Percentiles rank a stretch among this genome's conserved stretches.
phyloP scores from a whole-genome alignment of 2,113 vertebrate species.

The Hippocampus abdominalis region DNA sequence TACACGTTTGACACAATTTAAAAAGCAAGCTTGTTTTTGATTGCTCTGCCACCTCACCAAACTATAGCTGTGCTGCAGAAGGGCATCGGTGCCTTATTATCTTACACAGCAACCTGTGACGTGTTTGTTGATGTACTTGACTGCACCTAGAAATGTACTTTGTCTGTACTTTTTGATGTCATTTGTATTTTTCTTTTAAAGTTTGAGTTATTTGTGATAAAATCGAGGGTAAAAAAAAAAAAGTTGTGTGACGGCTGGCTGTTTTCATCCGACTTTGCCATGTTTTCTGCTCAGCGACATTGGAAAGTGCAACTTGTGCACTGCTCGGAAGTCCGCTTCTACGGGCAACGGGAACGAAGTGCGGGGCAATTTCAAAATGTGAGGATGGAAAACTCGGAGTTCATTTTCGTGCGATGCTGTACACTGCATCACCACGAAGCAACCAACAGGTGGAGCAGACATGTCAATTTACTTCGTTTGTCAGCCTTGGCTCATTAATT shows the following conservation, averaged over 20 bases:
- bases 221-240: slow-evolving; percentile 36
- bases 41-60: slow-evolving; percentile 50
- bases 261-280: neutral
- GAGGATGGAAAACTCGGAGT: too few species aligned
- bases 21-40: slow-evolving; percentile 41
- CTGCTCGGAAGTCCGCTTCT: neutral
- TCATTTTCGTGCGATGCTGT: neutral
- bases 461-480: slow-evolving; percentile 15
- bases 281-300: neutral
- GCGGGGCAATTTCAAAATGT: neutral
- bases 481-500: neutral
- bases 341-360: neutral
- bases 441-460: slow-evolving; percentile 60
- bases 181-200: slow-evolving; percentile 41
- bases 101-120: slow-evolving; percentile 69
- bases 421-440: slow-evolving; percentile 14
- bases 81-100: slow-evolving; percentile 80
- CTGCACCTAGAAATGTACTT: slow-evolving; percentile 39
- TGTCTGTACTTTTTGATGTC: slow-evolving; percentile 49
- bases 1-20: slow-evolving; percentile 11
- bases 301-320: neutral
- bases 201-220: slow-evolving; percentile 58
- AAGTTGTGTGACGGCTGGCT: too few species aligned
- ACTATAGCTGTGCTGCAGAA: slow-evolving; percentile 70
- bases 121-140: slow-evolving; percentile 50